Percentiles rank a stretch among this genome's conserved stretches.
Conservation (phyloP, 2,888 invertebrate genomes). For the Polydrusus tereticollis region DNA sequence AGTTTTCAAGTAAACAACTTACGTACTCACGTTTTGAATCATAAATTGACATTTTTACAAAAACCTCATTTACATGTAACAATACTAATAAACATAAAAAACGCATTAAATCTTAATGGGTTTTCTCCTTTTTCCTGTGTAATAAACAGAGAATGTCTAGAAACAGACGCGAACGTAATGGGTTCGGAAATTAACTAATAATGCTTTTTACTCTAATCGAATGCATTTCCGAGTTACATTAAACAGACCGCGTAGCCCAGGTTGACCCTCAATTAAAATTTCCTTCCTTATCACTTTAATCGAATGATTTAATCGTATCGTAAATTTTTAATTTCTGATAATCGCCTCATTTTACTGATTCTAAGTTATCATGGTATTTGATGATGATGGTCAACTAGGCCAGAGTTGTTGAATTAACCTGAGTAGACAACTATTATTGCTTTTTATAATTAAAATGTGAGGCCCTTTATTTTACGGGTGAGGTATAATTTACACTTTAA, state of each 20-base stretch:
- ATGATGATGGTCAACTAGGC: too few relatives aligned
- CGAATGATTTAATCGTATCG: slow-evolving; percentile 14
- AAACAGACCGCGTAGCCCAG: slow-evolving; percentile 24
- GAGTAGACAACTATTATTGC: too few relatives aligned
- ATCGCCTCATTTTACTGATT: too few relatives aligned
- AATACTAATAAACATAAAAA: not conserved
- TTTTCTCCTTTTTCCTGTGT: not conserved
- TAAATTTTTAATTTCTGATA: not conserved
- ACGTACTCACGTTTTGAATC: too few relatives aligned
- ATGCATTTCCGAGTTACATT: slow-evolving; percentile 40
- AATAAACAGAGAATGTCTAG: slow-evolving; percentile 14
- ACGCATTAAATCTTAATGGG: not conserved
- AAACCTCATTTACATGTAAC: not conserved
- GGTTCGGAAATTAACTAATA: slow-evolving; percentile 42
- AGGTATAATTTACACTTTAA: too few relatives aligned
- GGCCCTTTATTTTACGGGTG: too few relatives aligned
- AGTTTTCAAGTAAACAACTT: too few relatives aligned
- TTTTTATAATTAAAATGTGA: too few relatives aligned
- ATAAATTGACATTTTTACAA: not conserved
- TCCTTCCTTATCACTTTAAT: not conserved
- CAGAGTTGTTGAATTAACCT: too few relatives aligned
- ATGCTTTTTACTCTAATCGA: slow-evolving; percentile 39
- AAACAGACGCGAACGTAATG: slow-evolving; percentile 26
- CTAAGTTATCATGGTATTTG: too few relatives aligned
- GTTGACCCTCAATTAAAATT: slow-evolving; percentile 40